Base-by-base conservation (phyloP, 2,888 invertebrate species). In the Bellardia bayeri region DNA sequence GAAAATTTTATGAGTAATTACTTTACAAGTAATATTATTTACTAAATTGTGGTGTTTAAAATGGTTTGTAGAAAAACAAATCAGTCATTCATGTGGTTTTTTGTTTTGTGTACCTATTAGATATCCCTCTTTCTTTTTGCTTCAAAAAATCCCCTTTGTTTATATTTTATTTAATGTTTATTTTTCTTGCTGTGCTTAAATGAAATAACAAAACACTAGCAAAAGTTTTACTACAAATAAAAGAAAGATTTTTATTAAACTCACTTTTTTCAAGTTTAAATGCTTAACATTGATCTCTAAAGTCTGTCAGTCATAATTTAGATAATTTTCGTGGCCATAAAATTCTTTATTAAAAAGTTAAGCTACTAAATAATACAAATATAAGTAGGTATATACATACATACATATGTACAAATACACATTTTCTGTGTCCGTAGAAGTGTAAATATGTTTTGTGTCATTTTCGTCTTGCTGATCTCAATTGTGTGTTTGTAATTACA, bases 241-340 rank as follows among this genome's bases (percentile, higher is more conserved):
- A n/a, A 51, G 6, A 14, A 51, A 51, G n/a, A n/a, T n/a, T 51
- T 45, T 68, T 63, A 7, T 56, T 37, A 63, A 64, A 30, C 51
- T 51, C 37, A 84, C 83, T 81, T 87, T 84, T 84, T 54, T n/a
- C 83, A 84, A 87, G 76, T 81, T 75, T 87, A 83, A 83, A 80
- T 83, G 64, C 51, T 45, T 54, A 84, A 64, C 87, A 83, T 84
- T 87, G 87, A 87, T 87, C 84, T 83, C 76, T 37, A 58, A 68
- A 68, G 37, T 54, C 7, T 83, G 66, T 66, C 83, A 80, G 58
- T 83, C 75, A 76, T 54, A 86, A 76, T 66, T 81, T 30, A 40
- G 45, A 61, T 84, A 61, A 83, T 66, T 81, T 23, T 81, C 78
- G 80, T 86, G 83, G 66, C 58, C 82, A 64, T 72, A 71, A 66